Conservation (phyloP, 2,888 invertebrate genomes). For the Sylvicola fuscatus region DNA sequence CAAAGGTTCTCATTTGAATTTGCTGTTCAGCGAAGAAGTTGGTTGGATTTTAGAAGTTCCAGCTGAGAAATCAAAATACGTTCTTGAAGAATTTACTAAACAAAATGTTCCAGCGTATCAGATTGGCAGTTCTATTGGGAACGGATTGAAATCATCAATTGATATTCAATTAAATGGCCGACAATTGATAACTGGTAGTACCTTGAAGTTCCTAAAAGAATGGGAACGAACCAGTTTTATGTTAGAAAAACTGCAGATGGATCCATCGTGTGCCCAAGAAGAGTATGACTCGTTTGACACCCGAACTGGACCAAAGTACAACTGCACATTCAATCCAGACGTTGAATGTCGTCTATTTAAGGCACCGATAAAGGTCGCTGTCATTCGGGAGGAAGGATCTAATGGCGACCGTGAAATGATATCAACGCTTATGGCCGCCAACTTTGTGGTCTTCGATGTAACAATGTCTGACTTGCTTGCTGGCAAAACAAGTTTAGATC, state of each 20-base stretch:
- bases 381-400: conserved; percentile 80
- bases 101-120: conserved; percentile 38
- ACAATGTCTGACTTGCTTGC: conserved; percentile 78
- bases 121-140: conserved; percentile 44
- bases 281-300: conserved; percentile 52
- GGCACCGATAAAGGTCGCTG: conserved; percentile 51
- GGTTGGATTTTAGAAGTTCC: conserved; percentile 67
- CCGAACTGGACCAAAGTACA: conserved; percentile 51
- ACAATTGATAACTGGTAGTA: conserved; percentile 13
- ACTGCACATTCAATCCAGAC: conserved; percentile 48
- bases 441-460: conserved; percentile 83
- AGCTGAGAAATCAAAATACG: conserved; percentile 30
- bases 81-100: conserved; percentile 37
- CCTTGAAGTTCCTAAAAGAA: conserved; percentile 49
- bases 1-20: conserved; percentile 31
- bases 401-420: conserved; percentile 99
- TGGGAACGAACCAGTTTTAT: conserved; percentile 96
- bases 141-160: conserved; percentile 34
- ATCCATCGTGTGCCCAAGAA: conserved; percentile 51
- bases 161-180: conserved; percentile 29
- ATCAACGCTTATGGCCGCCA: conserved; percentile 65
- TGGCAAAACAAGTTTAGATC: conserved; percentile 47
- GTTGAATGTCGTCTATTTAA: conserved; percentile 9
- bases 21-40: conserved; percentile 68
- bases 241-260: conserved; percentile 69